Conservation (phyloP, 2,797 vertebrate genomes). For the Pempheris klunzingeri region DNA sequence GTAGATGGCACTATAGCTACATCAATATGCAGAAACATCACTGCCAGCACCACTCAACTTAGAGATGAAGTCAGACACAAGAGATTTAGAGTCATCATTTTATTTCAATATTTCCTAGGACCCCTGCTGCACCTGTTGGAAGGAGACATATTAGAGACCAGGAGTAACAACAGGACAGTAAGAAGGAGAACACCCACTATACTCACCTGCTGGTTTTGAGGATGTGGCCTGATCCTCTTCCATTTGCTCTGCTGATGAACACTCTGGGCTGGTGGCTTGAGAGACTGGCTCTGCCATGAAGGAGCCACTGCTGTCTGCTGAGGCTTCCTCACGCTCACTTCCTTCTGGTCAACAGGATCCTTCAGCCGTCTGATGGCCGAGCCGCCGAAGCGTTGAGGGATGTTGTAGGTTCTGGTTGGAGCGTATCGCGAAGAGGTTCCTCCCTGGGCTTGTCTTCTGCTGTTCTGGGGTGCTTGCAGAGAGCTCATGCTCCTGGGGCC, state of each 20-base stretch:
- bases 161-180: fast-evolving
- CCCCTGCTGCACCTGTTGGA: background rate
- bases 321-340: background rate
- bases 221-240: background rate
- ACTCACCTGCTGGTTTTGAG: constrained; percentile 11
- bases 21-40: background rate
- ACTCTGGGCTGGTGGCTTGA: background rate
- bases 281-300: background rate
- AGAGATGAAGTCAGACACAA: background rate
- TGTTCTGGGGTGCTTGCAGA: background rate
- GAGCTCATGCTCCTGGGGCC: background rate
- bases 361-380: constrained; percentile 47
- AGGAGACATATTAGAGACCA: background rate
- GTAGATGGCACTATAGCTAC: constrained; percentile 49
- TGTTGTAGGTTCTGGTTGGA: background rate
- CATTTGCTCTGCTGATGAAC: background rate
- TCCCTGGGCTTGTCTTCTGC: background rate
- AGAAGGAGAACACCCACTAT: too few relatives aligned
- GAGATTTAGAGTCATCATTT: constrained; percentile 5
- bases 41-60: background rate
- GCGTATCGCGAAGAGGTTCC: background rate
- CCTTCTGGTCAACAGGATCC: background rate
- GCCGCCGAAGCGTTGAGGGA: constrained; percentile 58
- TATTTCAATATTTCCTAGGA: constrained; percentile 10
- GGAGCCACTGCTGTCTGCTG: background rate